A percentile compares a stretch with the other conserved stretches of the same genome.
These are phyloP conservation scores for Callocephalon fimbriatum DNA, from an alignment of 2,113 vertebrate genomes.

Conservation along the genomic window DNA sequence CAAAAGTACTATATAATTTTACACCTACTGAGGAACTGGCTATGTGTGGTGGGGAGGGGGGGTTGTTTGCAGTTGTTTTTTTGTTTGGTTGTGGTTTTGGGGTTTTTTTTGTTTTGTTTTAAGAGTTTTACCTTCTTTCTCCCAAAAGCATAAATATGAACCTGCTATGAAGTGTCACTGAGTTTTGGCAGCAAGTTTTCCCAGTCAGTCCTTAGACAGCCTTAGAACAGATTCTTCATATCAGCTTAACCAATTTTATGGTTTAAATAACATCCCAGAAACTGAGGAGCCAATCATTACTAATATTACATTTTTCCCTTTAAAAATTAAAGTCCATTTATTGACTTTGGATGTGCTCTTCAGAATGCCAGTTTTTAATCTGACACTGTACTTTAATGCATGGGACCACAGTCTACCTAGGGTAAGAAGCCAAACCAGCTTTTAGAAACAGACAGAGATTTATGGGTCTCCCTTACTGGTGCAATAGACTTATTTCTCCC, in stretches of 20 bases:
- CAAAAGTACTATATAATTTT: background rate
- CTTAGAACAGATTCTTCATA: background rate
- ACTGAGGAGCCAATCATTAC: background rate
- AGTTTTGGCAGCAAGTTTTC: background rate
- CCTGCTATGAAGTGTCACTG: background rate
- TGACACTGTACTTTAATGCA: background rate
- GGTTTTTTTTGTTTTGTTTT: no score
- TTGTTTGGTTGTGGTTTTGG: background rate
- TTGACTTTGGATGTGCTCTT: background rate
- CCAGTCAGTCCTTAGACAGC: background rate
- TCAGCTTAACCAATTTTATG: background rate
- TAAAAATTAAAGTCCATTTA: background rate
- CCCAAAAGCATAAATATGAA: background rate
- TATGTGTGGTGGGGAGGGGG: fast-evolving
- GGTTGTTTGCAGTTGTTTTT: background rate
- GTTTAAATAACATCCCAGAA: background rate
- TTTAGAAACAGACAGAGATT: background rate
- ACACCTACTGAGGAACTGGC: background rate
- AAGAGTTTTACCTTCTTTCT: background rate
- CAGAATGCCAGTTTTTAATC: background rate
- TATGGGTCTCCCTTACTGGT: background rate
- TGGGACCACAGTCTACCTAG: background rate
- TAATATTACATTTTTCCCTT: background rate
- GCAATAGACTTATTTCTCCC: background rate
- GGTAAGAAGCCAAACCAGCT: background rate